These are phyloP conservation scores for Indicator indicator DNA, from an alignment of 2,113 vertebrate species.

Conservation along the genomic window DNA sequence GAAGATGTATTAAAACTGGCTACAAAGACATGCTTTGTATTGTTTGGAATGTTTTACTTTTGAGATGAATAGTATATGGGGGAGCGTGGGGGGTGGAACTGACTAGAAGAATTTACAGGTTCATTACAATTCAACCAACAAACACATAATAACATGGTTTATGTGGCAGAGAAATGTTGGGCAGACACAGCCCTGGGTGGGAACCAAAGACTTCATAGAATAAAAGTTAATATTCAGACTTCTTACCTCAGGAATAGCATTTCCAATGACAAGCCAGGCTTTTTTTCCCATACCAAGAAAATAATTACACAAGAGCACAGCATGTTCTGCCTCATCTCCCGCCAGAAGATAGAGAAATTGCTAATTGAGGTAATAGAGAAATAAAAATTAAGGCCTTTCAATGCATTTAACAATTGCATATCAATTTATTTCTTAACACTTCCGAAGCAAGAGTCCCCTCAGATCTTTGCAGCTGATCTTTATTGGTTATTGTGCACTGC, in stretches of 20 bases:
- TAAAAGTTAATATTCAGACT: not conserved
- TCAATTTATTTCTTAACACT: not conserved
- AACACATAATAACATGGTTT: not conserved
- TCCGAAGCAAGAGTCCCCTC: not conserved
- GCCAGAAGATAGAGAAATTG: conserved; percentile 96
- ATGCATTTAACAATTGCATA: not conserved
- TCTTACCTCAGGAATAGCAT: conserved; percentile 91
- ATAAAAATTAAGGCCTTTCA: not conserved
- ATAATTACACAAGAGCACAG: conserved; percentile 93
- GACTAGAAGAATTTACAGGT: not conserved
- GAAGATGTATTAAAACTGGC: not conserved
- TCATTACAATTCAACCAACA: not conserved
- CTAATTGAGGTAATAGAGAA: conserved; percentile 66
- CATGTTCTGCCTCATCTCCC: conserved; percentile 95
- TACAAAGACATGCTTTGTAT: not conserved
- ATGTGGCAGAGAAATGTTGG: not conserved
- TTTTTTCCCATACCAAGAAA: conserved; percentile 93
- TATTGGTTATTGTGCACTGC: not conserved
- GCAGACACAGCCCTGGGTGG: fast-evolving
- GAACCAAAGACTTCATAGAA: not conserved
- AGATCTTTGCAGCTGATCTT: not conserved
- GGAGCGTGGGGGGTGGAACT: not conserved
- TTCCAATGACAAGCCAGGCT: conserved; percentile 91
- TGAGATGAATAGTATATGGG: not conserved
- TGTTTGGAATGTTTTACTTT: not conserved